Conservation (phyloP, 2,113 vertebrate genomes). For the Stomatorhinus ivindoensis region DNA sequence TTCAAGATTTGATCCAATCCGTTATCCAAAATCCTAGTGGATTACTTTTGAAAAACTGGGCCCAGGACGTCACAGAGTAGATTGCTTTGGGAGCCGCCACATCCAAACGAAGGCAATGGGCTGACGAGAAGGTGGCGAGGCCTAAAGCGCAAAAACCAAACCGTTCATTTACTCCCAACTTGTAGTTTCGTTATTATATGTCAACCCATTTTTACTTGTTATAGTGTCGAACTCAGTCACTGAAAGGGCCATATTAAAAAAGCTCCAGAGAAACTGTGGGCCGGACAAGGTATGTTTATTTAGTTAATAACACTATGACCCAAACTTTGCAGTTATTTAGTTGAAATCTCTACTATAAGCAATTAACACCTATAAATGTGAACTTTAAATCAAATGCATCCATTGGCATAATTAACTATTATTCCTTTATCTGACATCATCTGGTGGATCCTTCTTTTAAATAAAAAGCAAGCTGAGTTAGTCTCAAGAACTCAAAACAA, state of each 20-base stretch:
- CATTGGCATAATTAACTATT: not conserved
- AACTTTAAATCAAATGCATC: not conserved
- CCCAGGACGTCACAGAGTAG: not conserved
- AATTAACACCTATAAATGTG: not conserved
- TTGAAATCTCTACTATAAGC: not conserved
- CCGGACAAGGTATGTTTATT: not conserved
- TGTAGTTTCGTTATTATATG: not conserved
- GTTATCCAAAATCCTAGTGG: too few species aligned
- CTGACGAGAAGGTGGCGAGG: not conserved
- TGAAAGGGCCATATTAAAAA: not conserved
- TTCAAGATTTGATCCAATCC: too few species aligned
- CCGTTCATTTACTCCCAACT: not conserved
- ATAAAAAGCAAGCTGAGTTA: not conserved
- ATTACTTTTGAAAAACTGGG: too few species aligned
- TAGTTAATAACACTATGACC: not conserved
- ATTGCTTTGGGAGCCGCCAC: not conserved
- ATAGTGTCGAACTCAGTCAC: not conserved
- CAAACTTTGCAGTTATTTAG: not conserved
- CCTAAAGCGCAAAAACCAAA: not conserved
- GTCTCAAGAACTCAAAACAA: not conserved
- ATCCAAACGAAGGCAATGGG: not conserved
- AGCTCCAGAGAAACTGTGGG: not conserved
- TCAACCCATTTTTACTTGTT: not conserved
- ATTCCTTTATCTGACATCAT: not conserved
- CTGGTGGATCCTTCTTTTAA: not conserved